Percentiles rank a stretch among this genome's conserved stretches.
Evolutionary conservation across 2,888 invertebrate genomes (phyloP).

Genomic region (Isotomurus palustris): DNA sequence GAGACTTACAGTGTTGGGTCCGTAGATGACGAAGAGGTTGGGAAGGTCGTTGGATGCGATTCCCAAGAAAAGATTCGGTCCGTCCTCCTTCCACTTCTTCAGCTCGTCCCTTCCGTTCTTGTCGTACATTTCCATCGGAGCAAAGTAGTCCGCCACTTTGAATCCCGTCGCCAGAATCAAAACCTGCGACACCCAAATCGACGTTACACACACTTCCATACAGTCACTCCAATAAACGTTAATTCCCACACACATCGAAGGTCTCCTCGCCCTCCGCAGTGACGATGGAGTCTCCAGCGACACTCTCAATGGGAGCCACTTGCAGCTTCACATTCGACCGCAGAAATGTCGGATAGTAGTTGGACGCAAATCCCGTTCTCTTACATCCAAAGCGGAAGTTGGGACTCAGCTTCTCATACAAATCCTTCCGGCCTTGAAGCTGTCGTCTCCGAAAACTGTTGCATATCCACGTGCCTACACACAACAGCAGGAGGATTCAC

Average conservation of each 20-base stretch:
- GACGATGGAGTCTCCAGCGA: constrained; percentile 2
- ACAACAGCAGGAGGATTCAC: too few relatives aligned
- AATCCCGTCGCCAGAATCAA: constrained; percentile 13
- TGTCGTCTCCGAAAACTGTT: neutral
- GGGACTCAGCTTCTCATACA: neutral
- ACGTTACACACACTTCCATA: too few relatives aligned
- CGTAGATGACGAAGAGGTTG: constrained; percentile 8
- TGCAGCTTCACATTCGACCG: neutral
- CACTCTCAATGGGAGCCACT: neutral
- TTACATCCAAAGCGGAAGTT: constrained; percentile 5
- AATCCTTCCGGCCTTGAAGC: neutral
- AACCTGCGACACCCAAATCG: too few relatives aligned
- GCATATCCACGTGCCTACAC: neutral
- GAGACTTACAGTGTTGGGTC: constrained; percentile 13
- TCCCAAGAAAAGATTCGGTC: constrained; percentile 3
- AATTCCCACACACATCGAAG: constrained; percentile 8
- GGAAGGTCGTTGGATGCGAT: constrained; percentile 1
- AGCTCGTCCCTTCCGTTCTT: constrained; percentile 6
- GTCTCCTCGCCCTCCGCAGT: constrained; percentile 6
- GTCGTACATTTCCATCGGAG: constrained; percentile 10
- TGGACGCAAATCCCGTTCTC: neutral
- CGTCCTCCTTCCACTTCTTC: neutral
- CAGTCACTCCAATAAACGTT: too few relatives aligned
- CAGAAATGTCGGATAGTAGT: neutral
- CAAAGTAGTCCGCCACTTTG: constrained; percentile 5